Base-by-base conservation (phyloP, 2,797 vertebrate genomes). In the Cirrhinus mrigala region DNA sequence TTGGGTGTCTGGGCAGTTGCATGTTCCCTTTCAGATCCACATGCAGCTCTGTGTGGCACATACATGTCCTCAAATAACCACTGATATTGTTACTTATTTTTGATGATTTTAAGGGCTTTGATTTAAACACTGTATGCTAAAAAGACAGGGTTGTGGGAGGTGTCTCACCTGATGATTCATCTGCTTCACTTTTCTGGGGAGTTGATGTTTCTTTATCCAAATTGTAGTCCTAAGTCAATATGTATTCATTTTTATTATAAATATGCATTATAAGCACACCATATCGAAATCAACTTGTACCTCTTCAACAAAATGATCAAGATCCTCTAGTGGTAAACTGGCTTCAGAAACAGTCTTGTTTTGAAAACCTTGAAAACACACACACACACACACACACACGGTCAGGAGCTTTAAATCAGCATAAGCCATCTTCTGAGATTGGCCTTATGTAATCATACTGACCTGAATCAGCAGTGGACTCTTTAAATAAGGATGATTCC, bases 301-400 rank as follows among this genome's bases (percentile, higher is more conserved):
- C 88, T 88, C 85, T 52, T 78, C 73, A 58, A 73, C 48, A 73
- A 64, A 29, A 33, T 7, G 44, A 82, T 52, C 48, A 48, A 64
- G 48, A n/a, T 87, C 83, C 10, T 82, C 81, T 15, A 18, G 22
- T 22, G 14, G 18, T 62, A 90, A 86, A 44, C 82, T 74, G 48
- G 77, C 64, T 29, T 75, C 73, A 44, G 70, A 76, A 64, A 85
- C 46, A 22, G 82, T 71, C 18, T 78, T 74, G 7, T 89, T 82
- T 73, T 80, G 75, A 88, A 89, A 87, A 22, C 83, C 90, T 92
- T 29, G 4, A 73, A 11, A n/a, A 24, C 24, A 83, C 68, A 29
- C 52, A 33, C 33, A 33, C 33, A 37, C 33, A 44, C 40, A 44
- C 8, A 46, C 44, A 46, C 80, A 85, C 15, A 29, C 3, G 50